A percentile compares a stretch with the other conserved stretches of the same genome.
Conservation (phyloP, 1,140 invertebrate species). For the Zeugodacus cucurbitae region DNA sequence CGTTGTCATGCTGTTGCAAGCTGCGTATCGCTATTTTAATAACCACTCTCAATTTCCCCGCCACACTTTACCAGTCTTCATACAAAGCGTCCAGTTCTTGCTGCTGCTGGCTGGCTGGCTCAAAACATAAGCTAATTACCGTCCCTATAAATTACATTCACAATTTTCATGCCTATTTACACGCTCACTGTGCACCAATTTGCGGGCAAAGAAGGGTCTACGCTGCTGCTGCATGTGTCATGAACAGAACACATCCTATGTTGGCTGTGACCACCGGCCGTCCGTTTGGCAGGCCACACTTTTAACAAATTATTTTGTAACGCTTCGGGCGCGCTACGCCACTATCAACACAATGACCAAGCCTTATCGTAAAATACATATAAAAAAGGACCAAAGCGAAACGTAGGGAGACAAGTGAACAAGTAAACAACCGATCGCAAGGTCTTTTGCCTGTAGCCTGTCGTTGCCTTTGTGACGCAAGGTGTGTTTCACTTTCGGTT, state of each 20-base stretch:
- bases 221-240: background rate
- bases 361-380: conserved; percentile 14
- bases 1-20: conserved; percentile 12
- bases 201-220: background rate
- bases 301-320: conserved; percentile 62
- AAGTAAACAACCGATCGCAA: background rate
- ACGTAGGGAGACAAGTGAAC: background rate
- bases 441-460: background rate
- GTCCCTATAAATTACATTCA: conserved; percentile 6
- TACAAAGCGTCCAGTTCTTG: background rate
- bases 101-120: background rate
- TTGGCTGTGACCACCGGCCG: background rate
- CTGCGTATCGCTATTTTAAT: conserved; percentile 23
- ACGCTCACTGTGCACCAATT: background rate
- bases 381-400: background rate
- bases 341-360: conserved; percentile 26
- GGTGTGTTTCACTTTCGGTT: conserved; percentile 26
- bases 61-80: background rate
- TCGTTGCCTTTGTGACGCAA: background rate
- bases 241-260: background rate
- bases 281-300: background rate
- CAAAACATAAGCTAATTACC: conserved; percentile 23
- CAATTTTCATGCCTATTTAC: conserved; percentile 28
- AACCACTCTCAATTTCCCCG: conserved; percentile 11
- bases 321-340: conserved; percentile 45